Conservation (phyloP, 2,797 vertebrate species). For the Leptodactylus fallax region DNA sequence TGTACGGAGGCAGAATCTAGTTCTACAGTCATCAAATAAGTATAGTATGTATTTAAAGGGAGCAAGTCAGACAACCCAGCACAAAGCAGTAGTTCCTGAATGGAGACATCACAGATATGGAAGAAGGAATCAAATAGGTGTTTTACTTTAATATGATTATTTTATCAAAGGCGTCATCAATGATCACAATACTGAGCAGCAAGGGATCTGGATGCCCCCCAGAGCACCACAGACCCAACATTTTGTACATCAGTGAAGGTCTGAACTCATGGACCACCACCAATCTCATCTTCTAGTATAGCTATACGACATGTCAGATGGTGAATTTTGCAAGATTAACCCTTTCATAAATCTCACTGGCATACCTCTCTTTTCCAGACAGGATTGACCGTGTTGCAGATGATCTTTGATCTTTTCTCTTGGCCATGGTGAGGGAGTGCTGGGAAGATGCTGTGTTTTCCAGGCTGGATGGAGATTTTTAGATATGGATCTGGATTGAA, state of each 20-base stretch:
- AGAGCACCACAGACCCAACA: background rate
- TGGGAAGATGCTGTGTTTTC: slow-evolving; percentile 96
- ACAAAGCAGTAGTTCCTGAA: background rate
- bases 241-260: background rate
- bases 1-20: background rate
- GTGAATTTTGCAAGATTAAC: background rate
- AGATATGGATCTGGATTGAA: slow-evolving; percentile 98
- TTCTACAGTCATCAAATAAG: background rate
- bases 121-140: background rate
- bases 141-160: background rate
- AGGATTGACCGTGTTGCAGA: slow-evolving; percentile 93
- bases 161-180: no score
- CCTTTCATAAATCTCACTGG: background rate
- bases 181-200: background rate
- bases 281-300: background rate
- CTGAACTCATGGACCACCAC: background rate
- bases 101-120: background rate
- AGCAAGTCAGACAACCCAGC: no score
- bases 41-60: background rate
- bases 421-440: slow-evolving; percentile 96
- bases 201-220: background rate
- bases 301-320: background rate
- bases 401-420: slow-evolving; percentile 90
- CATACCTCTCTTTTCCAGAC: slow-evolving; percentile 85
- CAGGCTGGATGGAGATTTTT: slow-evolving; percentile 96